Evolutionary conservation across 2,888 invertebrate species (phyloP).

Genomic region (Mesorhabditis belari): DNA sequence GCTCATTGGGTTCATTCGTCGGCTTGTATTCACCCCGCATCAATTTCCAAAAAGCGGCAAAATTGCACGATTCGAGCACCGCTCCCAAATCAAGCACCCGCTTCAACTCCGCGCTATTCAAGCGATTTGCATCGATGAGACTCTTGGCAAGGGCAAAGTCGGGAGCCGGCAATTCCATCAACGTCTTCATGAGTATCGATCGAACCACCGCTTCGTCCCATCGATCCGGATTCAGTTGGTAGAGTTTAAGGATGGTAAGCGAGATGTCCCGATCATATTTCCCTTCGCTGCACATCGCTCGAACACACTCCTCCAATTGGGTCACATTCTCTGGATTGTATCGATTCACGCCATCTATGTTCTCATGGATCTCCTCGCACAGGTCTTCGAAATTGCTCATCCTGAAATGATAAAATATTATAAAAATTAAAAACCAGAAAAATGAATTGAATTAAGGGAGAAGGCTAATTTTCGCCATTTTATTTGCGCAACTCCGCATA

Average conservation of each 20-base stretch:
- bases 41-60: slow-evolving; percentile 47
- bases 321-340: slow-evolving; percentile 92
- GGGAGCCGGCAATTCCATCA: slow-evolving; percentile 92
- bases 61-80: slow-evolving; percentile 48
- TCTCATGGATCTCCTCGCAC: slow-evolving; percentile 31
- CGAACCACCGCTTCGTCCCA: slow-evolving; percentile 64
- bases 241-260: slow-evolving; percentile 83
- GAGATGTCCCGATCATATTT: slow-evolving; percentile 82
- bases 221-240: slow-evolving; percentile 82
- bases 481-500: too few species aligned
- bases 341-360: slow-evolving; percentile 50
- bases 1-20: slow-evolving; percentile 24
- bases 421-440: too few species aligned
- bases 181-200: slow-evolving; percentile 83
- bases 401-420: not conserved
- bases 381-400: slow-evolving; percentile 36
- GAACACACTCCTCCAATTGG: slow-evolving; percentile 82
- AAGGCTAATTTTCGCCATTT: too few species aligned
- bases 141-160: slow-evolving; percentile 97
- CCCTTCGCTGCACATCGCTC: slow-evolving; percentile 83
- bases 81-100: slow-evolving; percentile 46
- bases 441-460: too few species aligned
- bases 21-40: slow-evolving; percentile 32
- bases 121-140: slow-evolving; percentile 69
- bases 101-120: slow-evolving; percentile 55